Evolutionary conservation across 1,140 invertebrate genomes (phyloP).

Genomic region (Drosophila nannoptera): DNA sequence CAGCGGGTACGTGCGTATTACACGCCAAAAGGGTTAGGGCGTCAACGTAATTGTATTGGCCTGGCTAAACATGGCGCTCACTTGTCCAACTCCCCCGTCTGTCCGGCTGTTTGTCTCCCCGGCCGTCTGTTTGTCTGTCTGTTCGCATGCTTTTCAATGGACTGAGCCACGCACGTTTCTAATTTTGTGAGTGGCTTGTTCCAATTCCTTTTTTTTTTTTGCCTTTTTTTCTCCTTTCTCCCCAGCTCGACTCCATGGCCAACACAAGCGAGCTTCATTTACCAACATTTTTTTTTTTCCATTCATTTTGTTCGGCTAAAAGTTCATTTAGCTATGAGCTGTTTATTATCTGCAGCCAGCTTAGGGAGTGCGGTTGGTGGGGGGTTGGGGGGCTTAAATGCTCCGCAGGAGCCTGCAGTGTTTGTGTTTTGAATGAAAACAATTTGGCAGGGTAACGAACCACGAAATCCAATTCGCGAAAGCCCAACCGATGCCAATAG

Average conservation of each 20-base stretch:
- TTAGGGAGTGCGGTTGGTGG: slow-evolving; percentile 20
- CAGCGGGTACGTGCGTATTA: slow-evolving; percentile 61
- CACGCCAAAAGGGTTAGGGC: slow-evolving; percentile 68
- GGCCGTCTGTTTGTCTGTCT: slow-evolving; percentile 1
- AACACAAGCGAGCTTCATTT: slow-evolving; percentile 56
- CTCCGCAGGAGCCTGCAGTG: slow-evolving; percentile 6
- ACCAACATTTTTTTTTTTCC: slow-evolving; percentile 49
- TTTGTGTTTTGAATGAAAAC: slow-evolving; percentile 21
- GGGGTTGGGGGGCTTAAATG: slow-evolving; percentile 19
- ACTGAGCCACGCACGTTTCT: slow-evolving; percentile 63
- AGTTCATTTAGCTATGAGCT: slow-evolving; percentile 68
- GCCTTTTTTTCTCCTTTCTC: slow-evolving; percentile 1
- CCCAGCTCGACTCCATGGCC: slow-evolving; percentile 1
- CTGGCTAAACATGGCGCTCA: slow-evolving; percentile 58
- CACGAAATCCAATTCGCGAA: slow-evolving; percentile 15
- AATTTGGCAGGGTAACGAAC: slow-evolving; percentile 29
- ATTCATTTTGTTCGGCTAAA: slow-evolving; percentile 42
- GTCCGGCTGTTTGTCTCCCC: not conserved
- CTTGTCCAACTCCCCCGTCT: slow-evolving; percentile 25
- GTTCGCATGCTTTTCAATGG: slow-evolving; percentile 25
- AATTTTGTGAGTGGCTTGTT: slow-evolving; percentile 74
- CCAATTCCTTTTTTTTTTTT: slow-evolving; percentile 26
- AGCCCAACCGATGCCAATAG: not conserved
- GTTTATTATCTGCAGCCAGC: slow-evolving; percentile 57
- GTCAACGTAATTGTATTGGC: slow-evolving; percentile 62